Evolutionary conservation across 2,888 invertebrate species (phyloP), one percentile per base, ranked within the genome.

Genomic region (Pachymerium ferrugineum): DNA sequence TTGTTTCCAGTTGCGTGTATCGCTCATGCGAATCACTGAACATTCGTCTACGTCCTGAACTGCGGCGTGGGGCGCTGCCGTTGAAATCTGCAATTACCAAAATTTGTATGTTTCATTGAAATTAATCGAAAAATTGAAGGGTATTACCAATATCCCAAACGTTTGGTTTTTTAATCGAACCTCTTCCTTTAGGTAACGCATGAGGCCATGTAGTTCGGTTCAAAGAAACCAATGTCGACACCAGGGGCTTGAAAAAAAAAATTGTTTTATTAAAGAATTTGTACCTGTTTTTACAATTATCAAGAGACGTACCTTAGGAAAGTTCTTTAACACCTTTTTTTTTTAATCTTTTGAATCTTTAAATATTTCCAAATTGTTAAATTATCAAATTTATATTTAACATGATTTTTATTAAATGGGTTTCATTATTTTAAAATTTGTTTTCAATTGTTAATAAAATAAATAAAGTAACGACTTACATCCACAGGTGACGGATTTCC

Each of bases 141-240:
- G n/a, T 16, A 3, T 33, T 16, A 72, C 72, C 72, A 54, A 72
- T 72, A 16, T 72, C 72, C 72, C 72, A 72, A 16, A 72, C 72
- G 10, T 47, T 72, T 2, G 72, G 72, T 72, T 72, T 72, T 8
- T 54, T 38, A 1, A 72, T 5, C 3, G 72, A 72, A 22, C 47
- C 47, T 54, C 72, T 29, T n/a, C n/a, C n/a, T n/a, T n/a, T n/a
- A n/a, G n/a, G n/a, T n/a, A n/a, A n/a, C 3, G 72, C 14, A 47
- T 72, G 47, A 2, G 72, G 72, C 72, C 72, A 72, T n/a, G 72
- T 72, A 1, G 29, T 72, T 1, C 72, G 72, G 28, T 72, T 72
- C 8, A 72, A 54, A 16, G 47, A 47, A 1, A 42, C 72, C n/a
- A 72, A 72, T 1, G 72, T 72, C 6, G 47, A 6, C 5, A 47